Evolutionary conservation across 2,888 invertebrate genomes (phyloP).

Genomic region (Blera fallax): DNA sequence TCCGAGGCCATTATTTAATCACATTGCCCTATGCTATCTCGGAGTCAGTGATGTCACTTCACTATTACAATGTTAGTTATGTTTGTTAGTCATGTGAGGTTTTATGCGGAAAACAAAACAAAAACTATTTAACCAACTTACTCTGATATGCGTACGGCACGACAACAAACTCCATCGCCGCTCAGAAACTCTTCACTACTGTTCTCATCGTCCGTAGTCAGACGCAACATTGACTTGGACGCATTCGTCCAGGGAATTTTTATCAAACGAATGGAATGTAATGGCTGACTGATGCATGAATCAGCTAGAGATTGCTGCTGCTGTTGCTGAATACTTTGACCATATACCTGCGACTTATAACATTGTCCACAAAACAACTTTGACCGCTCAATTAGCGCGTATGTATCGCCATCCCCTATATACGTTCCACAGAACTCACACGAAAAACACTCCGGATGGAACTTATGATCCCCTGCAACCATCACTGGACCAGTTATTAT

Average conservation of each 20-base stretch:
- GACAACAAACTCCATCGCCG: constrained; percentile 82
- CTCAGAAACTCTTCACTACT: constrained; percentile 76
- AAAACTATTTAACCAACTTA: constrained; percentile 78
- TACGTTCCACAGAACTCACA: constrained; percentile 91
- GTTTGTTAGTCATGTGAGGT: constrained; percentile 58
- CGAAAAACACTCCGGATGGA: constrained; percentile 97
- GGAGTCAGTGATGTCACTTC: constrained; percentile 22
- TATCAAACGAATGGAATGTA: constrained; percentile 92
- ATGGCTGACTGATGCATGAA: constrained; percentile 81
- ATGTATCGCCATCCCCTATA: constrained; percentile 96
- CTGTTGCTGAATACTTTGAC: constrained; percentile 32
- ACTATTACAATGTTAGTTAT: constrained; percentile 25
- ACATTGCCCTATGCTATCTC: constrained; percentile 3
- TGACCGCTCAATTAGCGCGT: constrained; percentile 94
- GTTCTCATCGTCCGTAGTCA: constrained; percentile 80
- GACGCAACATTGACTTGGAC: constrained; percentile 85
- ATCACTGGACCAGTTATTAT: constrained; percentile 91
- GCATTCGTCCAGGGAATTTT: constrained; percentile 87
- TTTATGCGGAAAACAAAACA: constrained; percentile 42
- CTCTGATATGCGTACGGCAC: constrained; percentile 88
- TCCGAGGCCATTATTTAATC: background rate
- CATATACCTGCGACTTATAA: constrained; percentile 86
- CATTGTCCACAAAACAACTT: constrained; percentile 93
- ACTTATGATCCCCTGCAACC: constrained; percentile 97
- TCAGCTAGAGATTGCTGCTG: constrained; percentile 58